Base-by-base conservation (phyloP, 1,140 invertebrate genomes). In the Paraescarpia echinospica region DNA sequence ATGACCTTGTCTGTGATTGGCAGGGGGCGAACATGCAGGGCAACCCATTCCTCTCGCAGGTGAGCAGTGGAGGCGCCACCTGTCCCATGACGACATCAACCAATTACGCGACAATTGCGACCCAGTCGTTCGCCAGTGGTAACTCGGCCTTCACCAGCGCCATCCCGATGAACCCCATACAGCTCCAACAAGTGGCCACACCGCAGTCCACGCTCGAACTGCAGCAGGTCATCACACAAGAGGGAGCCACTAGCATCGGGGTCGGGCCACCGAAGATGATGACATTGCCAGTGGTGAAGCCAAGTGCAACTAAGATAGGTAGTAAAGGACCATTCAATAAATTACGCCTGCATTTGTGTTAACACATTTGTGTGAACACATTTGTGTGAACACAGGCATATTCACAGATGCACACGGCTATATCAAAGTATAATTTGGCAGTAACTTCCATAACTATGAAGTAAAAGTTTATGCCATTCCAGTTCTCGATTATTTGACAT, bases 281-380 rank as follows among this genome's bases (percentile, higher is more conserved):
- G 59, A 93, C 92, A 35, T 92, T 35, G 14, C 90, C n/a, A 35
- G 89, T 92, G 93, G 92, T 92, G n/a, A 95, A 95, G 93, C 94
- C 94, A 27, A 94, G 93, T 92, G 94, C 95, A n/a, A 94, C 94
- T 6, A 95, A 94, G 94, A 94, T 94, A 92, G 94, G 94, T 95
- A n/a, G 91, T 89, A 12, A 35, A 91, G 8, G 12, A 35, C 33
- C n/a, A n/a, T n/a, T n/a, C n/a, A n/a, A n/a, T n/a, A n/a, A n/a
- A n/a, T n/a, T n/a, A n/a, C n/a, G n/a, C n/a, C n/a, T n/a, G n/a
- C n/a, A n/a, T n/a, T 91, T 91, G 90, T 51, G 8, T n/a, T n/a
- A n/a, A n/a, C n/a, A n/a, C 18, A 51, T 51, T 51, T 51, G 18
- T 18, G 18, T 51, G 18, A 8, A 9, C 48, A 51, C 48, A 51